Evolutionary conservation across 2,113 vertebrate species (phyloP).

Genomic region (Hassar affinis): DNA sequence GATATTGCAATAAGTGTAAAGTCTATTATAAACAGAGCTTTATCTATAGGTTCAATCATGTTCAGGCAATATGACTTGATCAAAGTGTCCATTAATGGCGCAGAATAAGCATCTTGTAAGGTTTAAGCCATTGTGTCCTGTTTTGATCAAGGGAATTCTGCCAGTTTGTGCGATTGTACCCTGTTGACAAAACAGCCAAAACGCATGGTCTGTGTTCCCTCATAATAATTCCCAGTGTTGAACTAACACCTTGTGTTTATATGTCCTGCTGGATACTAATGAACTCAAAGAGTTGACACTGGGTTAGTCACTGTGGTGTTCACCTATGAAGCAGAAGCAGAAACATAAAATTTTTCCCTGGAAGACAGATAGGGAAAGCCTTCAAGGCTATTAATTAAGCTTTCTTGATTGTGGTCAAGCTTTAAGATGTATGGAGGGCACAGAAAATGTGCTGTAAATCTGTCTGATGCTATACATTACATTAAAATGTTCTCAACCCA

Average conservation of each 20-base stretch:
- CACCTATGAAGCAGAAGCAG: not conserved
- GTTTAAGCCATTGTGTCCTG: not conserved
- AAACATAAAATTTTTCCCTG: not conserved
- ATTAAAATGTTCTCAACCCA: too few relatives aligned
- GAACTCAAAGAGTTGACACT: too few relatives aligned
- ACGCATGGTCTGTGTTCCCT: not conserved
- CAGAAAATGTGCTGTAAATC: not conserved
- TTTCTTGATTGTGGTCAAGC: slow-evolving; percentile 9
- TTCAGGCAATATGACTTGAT: not conserved
- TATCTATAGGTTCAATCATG: not conserved
- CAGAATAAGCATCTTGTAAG: not conserved
- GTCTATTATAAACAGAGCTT: not conserved
- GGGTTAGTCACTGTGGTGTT: not conserved
- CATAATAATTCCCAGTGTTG: not conserved
- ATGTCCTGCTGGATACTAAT: not conserved
- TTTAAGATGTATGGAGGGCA: not conserved
- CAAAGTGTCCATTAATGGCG: not conserved
- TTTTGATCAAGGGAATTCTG: not conserved
- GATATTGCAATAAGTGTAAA: too few relatives aligned
- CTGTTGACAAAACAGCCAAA: not conserved
- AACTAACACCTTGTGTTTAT: not conserved
- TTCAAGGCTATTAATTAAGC: not conserved
- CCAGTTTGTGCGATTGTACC: not conserved
- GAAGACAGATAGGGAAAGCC: not conserved
- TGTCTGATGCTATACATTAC: not conserved